Evolutionary conservation across 2,797 vertebrate genomes (phyloP), one percentile per base, ranked within the genome.

Genomic region (Salmo trutta): DNA sequence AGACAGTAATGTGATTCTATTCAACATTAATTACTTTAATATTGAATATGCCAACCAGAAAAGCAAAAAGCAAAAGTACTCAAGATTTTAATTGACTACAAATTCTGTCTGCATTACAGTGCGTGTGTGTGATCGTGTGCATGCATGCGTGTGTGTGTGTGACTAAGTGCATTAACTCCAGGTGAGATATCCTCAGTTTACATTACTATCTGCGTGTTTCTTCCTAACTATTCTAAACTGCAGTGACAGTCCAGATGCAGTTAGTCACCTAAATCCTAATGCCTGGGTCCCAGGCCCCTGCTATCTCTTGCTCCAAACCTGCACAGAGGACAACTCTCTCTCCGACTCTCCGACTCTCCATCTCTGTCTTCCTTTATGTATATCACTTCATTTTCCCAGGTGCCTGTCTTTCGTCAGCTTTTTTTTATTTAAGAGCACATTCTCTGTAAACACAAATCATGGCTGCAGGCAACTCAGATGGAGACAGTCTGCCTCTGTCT

Each of bases 391-490:
- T 81, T 64, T 74, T 66, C 19, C 64, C 51, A 19, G 12, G 71
- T 64, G 67, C 65, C 47, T 33, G 51, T 21, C 73, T 81, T 83
- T 81, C 72, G 79, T 79, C 75, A 84, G 69, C 74, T 70, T 27
- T 31, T 82, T 82, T 67, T 82, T 87, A 82, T 84, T 85, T 47
- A 73, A 81, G 75, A 75, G 73, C 41, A 73, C 66, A 89, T 71
- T 75, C 81, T 81, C 77, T 78, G 80, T 79, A 88, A 88, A 92
- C 82, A 86, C 53, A 82, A 85, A 82, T 77, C 75, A 74, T 54
- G 75, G 82, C 87, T 84, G 75, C 72, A 64, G 79, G 81, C 80
- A 74, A 31, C 83, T 83, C 80, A 77, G 53, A 74, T 82, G 73
- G 68, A 75, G 52, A 16, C 16, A 72, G 75, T 84, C 81, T 82